A percentile compares a stretch with the other conserved stretches of the same genome.
These are phyloP conservation scores for Meles meles DNA, from an alignment of 2,113 vertebrate species.

Conservation along the genomic window DNA sequence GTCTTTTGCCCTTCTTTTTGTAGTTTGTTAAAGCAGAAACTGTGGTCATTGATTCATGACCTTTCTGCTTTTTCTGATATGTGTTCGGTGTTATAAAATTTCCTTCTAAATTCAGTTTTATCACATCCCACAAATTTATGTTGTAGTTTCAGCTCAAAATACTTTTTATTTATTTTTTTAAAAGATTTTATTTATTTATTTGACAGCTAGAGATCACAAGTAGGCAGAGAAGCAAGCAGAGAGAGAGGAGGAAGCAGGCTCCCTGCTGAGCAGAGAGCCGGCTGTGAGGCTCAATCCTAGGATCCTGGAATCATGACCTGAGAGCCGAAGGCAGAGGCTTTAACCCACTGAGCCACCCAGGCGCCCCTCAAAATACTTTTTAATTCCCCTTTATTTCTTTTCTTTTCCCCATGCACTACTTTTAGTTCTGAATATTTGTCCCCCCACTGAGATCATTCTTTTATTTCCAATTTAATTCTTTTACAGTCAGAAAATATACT, in stretches of 20 bases:
- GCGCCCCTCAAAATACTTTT: not conserved
- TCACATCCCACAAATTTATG: not conserved
- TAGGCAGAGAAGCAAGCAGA: no score
- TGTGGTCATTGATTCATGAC: not conserved
- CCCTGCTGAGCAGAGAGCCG: no score
- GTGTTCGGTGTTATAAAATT: not conserved
- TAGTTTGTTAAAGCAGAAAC: not conserved
- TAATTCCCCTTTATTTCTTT: not conserved
- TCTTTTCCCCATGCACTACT: not conserved
- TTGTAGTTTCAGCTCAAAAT: not conserved
- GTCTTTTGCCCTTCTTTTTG: not conserved
- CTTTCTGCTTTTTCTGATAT: not conserved
- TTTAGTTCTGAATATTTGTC: not conserved
- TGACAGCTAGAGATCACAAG: no score
- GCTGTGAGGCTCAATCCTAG: no score
- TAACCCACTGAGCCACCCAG: no score
- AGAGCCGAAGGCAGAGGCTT: no score
- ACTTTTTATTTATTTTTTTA: not conserved
- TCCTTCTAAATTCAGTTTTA: not conserved
- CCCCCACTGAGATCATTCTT: not conserved
- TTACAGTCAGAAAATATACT: not conserved
- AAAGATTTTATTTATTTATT: no score
- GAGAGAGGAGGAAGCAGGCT: no score
- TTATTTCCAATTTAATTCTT: slow-evolving; percentile 17
- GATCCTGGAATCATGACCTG: no score